Percentiles rank a stretch among this genome's conserved stretches.
Evolutionary conservation across 2,113 vertebrate species (phyloP).

Genomic region (Chaetura pelagica): DNA sequence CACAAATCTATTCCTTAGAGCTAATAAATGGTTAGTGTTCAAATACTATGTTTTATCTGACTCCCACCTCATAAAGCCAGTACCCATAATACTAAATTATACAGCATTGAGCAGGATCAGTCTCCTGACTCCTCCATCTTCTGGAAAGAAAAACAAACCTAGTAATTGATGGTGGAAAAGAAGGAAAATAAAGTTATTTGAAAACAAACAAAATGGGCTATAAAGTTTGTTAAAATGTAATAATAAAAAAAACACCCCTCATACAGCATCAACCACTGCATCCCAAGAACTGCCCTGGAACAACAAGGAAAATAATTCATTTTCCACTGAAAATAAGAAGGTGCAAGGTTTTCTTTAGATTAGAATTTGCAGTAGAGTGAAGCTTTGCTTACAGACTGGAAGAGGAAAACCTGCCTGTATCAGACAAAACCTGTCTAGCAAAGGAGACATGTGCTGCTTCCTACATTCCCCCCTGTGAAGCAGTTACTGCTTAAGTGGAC

Average conservation of each 20-base stretch:
- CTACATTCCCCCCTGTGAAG: neutral
- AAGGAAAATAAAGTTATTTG: conserved; percentile 79
- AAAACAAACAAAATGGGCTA: conserved; percentile 81
- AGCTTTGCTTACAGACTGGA: neutral
- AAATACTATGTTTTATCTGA: conserved; percentile 72
- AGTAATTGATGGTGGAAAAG: conserved; percentile 74
- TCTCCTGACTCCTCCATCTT: conserved; percentile 67
- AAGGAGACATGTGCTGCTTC: neutral
- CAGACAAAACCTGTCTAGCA: neutral
- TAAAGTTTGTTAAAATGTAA: conserved; percentile 82
- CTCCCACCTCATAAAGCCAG: conserved; percentile 71
- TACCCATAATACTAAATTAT: conserved; percentile 74
- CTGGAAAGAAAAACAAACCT: conserved; percentile 43
- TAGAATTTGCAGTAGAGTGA: neutral
- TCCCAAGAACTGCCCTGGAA: conserved; percentile 35
- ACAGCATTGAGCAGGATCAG: conserved; percentile 63
- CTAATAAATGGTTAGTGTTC: conserved; percentile 78
- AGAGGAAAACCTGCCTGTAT: neutral
- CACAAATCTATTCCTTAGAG: conserved; percentile 75
- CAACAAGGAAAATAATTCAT: conserved; percentile 64
- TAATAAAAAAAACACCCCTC: conserved; percentile 53
- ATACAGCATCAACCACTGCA: neutral
- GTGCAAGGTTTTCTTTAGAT: conserved; percentile 24
- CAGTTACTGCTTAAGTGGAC: neutral
- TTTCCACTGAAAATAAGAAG: neutral